Evolutionary conservation across 1,140 invertebrate genomes (phyloP), one percentile per base, ranked within the genome.

Genomic region (Meloidogyne chitwoodi): DNA sequence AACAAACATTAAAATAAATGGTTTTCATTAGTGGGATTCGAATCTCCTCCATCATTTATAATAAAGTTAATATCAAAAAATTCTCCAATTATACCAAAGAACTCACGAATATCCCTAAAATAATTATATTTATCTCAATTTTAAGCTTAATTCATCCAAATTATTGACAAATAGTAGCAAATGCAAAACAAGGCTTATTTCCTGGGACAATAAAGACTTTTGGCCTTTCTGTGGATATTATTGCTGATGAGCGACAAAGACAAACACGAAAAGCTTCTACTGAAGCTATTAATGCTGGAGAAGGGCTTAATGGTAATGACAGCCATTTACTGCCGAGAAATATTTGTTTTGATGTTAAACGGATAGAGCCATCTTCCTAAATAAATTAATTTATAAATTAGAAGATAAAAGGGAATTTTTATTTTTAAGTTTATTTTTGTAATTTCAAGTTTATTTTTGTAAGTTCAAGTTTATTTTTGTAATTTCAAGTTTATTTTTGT

Each of bases 241-340:
- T n/a, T 38, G 83, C 27, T 64, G 63, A 29, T 19, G 65, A 67
- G 14, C 65, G 65, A 66, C 82, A 83, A 76, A 83, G 63, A 64
- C 82, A 83, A 22, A 83, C 61, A 16, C 82, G 81, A 76, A 75
- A 83, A 2, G 84, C 82, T 29, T 83, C 83, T n/a, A 85, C 73
- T n/a, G 82, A 83, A 24, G 82, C 82, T 22, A 79, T 86, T 65
- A 83, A 61, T 44, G 82, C 80, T 2, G 82, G 82, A 14, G 82
- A 83, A 24, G 84, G 62, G 62, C 81, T 83, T 34, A 85, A 56
- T 14, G 80, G 75, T 29, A 83, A 68, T 8, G 80, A 56, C n/a
- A 75, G 73, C 70, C 70, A 76, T 48, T 77, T 56, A 63, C 26
- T 77, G 22, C 84, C 82, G 31, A 83, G 26, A 48, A 34, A 76